Base-by-base conservation (phyloP, 2,888 invertebrate species). In the Stenolophus ochropezus region DNA sequence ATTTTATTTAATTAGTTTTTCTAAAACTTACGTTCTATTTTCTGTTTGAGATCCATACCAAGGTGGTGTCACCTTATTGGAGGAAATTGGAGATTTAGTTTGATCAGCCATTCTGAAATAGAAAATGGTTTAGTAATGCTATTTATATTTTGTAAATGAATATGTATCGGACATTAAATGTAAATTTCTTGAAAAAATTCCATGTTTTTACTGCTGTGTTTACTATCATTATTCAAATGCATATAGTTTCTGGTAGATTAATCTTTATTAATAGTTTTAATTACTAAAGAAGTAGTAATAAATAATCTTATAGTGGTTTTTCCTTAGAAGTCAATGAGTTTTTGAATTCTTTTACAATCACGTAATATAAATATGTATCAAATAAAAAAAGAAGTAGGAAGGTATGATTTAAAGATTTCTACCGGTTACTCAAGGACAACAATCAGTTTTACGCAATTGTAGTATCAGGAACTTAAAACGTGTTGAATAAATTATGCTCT, bases 31-130 rank as follows among this genome's bases (percentile, higher is more conserved):
- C 82, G 71, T 82, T 73, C 73, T 82, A 49, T 82, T 78, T 49
- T 82, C 82, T 8, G 58, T 83, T 73, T 87, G 87, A 23, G 88
- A 87, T 47, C 86, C 87, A 81, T 86, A 86, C 87, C 87, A 87
- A 56, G 86, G 85, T 53, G 83, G 84, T 81, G 85, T 85, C 42
- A 77, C 79, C 61, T 85, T 83, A 11, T 82, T 77, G 56, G 82
- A 33, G 61, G 83, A 78, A 61, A 82, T 75, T 73, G 82, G 84
- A 61, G 83, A 81, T 65, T 84, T 83, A 78, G 84, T 86, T 80
- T 85, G 85, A 77, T 85, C 82, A 80, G 86, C 86, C 87, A 87
- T 87, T 81, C 87, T 87, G 83, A 14, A 86, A 86, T 61, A 82
- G 81, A 65, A 83, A 83, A 53, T 14, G 2, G 8, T 56, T 20